Conservation (phyloP, 1,140 invertebrate species). For the Solenopsis fugax region DNA sequence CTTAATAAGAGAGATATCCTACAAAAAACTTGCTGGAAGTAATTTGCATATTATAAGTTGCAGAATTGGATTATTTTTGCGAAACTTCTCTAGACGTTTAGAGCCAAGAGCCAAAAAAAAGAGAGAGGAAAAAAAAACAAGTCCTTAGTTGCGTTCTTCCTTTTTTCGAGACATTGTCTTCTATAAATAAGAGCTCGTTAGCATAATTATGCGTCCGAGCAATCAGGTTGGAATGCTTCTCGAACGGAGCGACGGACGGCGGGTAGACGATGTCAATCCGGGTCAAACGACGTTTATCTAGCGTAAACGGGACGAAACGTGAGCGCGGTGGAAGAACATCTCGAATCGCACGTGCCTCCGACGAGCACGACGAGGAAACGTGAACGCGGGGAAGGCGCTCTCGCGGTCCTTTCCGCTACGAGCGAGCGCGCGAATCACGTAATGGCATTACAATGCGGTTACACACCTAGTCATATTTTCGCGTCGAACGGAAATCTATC, state of each 20-base stretch:
- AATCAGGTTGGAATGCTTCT: conserved; percentile 46
- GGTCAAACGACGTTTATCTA: conserved; percentile 61
- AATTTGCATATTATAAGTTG: not conserved
- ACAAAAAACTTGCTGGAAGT: not conserved
- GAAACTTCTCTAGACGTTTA: not conserved
- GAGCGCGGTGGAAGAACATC: not conserved
- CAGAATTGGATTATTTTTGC: not conserved
- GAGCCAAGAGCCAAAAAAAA: not conserved
- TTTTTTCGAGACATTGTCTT: conserved; percentile 49
- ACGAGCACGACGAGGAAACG: not conserved
- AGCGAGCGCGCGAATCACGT: not conserved
- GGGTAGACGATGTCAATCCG: conserved; percentile 62
- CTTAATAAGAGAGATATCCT: not conserved
- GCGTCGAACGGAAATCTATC: not conserved
- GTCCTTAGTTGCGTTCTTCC: not conserved
- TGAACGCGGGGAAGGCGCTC: not conserved
- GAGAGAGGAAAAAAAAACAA: not conserved
- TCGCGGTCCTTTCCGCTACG: not conserved
- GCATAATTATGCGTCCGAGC: conserved; percentile 69
- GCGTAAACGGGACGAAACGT: conserved; percentile 27
- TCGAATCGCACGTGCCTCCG: not conserved
- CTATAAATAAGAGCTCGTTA: conserved; percentile 68
- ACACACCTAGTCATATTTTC: conserved; percentile 32
- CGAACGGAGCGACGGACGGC: conserved; percentile 9
- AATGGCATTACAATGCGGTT: conserved; percentile 18